A percentile compares a stretch with the other conserved stretches of the same genome.
Conservation (phyloP, 2,113 vertebrate genomes). For the Periophthalmodon schlosseri region DNA sequence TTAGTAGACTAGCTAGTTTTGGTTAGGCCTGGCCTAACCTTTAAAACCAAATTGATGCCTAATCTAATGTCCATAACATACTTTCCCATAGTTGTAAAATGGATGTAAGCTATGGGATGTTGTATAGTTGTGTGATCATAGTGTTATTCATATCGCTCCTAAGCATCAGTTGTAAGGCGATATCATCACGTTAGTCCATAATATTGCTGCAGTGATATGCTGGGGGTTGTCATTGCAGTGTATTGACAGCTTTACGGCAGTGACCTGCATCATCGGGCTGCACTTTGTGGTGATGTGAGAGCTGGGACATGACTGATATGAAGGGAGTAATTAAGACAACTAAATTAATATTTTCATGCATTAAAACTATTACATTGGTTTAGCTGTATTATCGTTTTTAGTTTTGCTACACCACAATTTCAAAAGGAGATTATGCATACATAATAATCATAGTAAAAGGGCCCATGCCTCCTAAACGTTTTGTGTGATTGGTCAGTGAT, state of each 20-base stretch:
- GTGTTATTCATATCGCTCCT: too few species aligned
- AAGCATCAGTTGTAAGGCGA: neutral
- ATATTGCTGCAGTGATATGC: slow-evolving; percentile 21
- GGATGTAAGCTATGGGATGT: neutral
- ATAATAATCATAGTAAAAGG: neutral
- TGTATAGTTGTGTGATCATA: neutral
- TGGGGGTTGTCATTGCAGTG: slow-evolving; percentile 22
- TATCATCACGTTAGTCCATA: neutral
- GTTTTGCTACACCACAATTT: neutral
- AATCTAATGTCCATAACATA: neutral
- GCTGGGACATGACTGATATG: slow-evolving; percentile 1
- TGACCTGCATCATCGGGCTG: slow-evolving; percentile 38
- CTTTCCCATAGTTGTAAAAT: neutral
- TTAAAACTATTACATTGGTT: neutral
- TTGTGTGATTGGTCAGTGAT: neutral
- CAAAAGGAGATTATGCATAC: neutral
- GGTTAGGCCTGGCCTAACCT: neutral
- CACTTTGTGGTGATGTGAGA: slow-evolving; percentile 4
- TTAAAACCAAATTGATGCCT: neutral
- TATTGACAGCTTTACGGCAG: slow-evolving; percentile 53
- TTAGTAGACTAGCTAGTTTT: slow-evolving; percentile 11
- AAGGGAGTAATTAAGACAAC: neutral
- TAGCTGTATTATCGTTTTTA: neutral
- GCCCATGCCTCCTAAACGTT: neutral
- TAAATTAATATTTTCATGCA: neutral